Percentiles rank a stretch among this genome's conserved stretches.
Evolutionary conservation across 2,113 vertebrate genomes (phyloP).

Genomic region (Xiphophorus maculatus): DNA sequence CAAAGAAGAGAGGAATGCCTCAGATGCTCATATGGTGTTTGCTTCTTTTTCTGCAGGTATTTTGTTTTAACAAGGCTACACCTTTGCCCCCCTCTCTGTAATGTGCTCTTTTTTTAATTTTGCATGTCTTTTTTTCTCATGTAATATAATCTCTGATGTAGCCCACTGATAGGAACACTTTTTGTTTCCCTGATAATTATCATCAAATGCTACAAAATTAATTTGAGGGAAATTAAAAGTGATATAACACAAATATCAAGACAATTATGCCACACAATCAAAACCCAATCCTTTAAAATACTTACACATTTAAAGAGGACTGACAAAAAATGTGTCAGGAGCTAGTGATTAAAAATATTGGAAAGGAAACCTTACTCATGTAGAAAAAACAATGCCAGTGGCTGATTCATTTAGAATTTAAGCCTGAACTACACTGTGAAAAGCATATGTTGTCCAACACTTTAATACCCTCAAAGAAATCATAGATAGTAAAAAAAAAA

Average conservation of each 20-base stretch:
- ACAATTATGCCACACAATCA: not conserved
- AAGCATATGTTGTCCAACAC: not conserved
- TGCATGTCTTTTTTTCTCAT: not conserved
- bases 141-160: conserved; percentile 8
- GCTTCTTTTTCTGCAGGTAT: conserved; percentile 53
- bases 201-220: not conserved
- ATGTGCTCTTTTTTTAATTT: conserved; percentile 30
- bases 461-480: not conserved
- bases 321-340: not conserved
- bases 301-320: not conserved
- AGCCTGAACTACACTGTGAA: not conserved
- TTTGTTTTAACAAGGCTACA: conserved; percentile 68
- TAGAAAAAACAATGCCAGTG: not conserved
- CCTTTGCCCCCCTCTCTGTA: conserved; percentile 54
- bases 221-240: not conserved
- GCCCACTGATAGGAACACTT: not conserved
- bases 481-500: not conserved
- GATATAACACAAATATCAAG: not conserved
- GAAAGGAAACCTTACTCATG: not conserved
- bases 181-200: not conserved
- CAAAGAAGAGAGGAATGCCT: conserved; percentile 25
- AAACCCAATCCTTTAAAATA: not conserved
- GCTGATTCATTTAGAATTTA: not conserved
- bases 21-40: conserved; percentile 44
- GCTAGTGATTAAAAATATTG: not conserved